Percentiles rank a stretch among this genome's conserved stretches.
phyloP scores from a whole-genome alignment of 2,797 vertebrate genomes.

The Lacerta bilineata region DNA sequence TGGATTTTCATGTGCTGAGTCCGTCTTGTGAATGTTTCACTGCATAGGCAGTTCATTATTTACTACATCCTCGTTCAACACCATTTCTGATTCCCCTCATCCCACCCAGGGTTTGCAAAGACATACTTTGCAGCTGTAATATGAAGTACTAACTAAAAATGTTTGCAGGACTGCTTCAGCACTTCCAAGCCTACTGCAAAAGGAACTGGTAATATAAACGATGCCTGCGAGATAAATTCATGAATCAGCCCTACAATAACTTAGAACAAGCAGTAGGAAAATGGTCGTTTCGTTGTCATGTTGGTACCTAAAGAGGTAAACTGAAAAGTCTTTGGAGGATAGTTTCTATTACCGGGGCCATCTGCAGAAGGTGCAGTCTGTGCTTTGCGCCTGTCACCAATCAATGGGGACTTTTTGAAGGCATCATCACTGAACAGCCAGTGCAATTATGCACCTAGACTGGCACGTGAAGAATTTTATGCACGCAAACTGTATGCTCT shows the following conservation, averaged over 20 bases:
- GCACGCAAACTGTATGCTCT: too few species aligned
- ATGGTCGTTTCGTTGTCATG: background rate
- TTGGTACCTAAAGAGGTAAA: background rate
- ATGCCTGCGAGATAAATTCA: background rate
- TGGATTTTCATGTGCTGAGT: background rate
- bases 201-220: background rate
- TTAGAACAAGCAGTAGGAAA: slow-evolving; percentile 30
- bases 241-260: background rate
- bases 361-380: background rate
- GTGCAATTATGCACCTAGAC: too few species aligned
- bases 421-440: background rate
- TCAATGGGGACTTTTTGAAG: background rate
- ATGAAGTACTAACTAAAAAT: background rate
- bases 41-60: background rate
- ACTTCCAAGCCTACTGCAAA: background rate
- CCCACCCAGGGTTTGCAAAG: background rate
- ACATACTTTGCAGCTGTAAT: background rate
- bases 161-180: background rate
- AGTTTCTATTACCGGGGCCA: background rate
- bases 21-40: background rate
- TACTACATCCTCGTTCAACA: background rate
- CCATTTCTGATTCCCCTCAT: background rate
- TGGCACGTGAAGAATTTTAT: too few species aligned
- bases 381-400: background rate
- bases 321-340: background rate